Evolutionary conservation across 1,140 invertebrate genomes (phyloP).

Genomic region (Idris sp.): DNA sequence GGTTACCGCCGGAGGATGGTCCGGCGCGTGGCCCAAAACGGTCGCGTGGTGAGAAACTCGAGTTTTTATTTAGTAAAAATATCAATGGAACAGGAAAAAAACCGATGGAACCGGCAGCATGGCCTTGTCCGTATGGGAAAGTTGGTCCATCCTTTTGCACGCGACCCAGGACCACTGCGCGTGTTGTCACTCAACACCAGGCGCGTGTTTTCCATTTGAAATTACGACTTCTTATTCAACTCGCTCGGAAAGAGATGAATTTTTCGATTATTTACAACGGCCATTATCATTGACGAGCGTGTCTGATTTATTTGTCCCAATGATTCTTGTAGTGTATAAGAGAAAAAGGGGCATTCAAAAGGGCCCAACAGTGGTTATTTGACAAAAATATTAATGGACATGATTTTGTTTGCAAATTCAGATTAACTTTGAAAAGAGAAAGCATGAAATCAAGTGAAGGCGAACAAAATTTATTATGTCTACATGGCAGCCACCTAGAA

Average conservation of each 20-base stretch:
- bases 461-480: conserved; percentile 39
- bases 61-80: no score
- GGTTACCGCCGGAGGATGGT: no score
- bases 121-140: no score
- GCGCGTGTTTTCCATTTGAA: conserved; percentile 54
- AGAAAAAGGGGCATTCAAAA: no score
- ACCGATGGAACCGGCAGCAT: no score
- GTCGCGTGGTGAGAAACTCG: no score
- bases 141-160: conserved; percentile 44
- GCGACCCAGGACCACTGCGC: conserved; percentile 45
- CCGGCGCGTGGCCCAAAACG: conserved; percentile 47
- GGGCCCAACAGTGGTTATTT: conserved; percentile 31
- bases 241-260: no score
- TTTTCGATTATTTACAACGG: conserved; percentile 38
- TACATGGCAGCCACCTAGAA: background rate
- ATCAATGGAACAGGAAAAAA: no score
- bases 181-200: conserved; percentile 48
- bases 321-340: no score
- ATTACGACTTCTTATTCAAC: conserved; percentile 57
- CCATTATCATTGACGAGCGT: conserved; percentile 52
- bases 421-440: conserved; percentile 53
- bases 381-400: conserved; percentile 41
- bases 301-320: conserved; percentile 53
- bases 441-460: conserved; percentile 56
- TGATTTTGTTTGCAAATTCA: conserved; percentile 60